A percentile compares a stretch with the other conserved stretches of the same genome.
Evolutionary conservation across 2,888 invertebrate species (phyloP).

Genomic region (Horisme vitalbata): DNA sequence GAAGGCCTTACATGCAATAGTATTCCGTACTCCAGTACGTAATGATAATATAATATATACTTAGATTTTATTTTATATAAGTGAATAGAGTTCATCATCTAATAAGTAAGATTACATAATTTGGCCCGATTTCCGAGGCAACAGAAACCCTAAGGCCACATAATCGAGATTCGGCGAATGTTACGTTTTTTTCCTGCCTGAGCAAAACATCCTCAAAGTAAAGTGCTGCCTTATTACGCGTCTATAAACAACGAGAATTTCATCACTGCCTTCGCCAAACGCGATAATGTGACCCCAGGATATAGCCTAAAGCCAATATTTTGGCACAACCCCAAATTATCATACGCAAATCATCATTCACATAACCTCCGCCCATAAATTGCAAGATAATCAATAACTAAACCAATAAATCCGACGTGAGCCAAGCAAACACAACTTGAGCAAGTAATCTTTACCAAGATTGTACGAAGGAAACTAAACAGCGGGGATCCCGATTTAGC

Average conservation of each 20-base stretch:
- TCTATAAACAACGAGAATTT: too few relatives aligned
- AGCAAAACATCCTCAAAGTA: too few relatives aligned
- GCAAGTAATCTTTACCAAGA: conserved; percentile 40
- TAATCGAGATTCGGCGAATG: too few relatives aligned
- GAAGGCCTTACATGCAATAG: too few relatives aligned
- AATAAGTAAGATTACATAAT: conserved; percentile 11
- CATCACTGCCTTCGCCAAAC: too few relatives aligned
- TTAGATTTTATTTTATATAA: conserved; percentile 1
- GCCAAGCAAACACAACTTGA: conserved; percentile 37
- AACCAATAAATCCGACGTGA: conserved; percentile 27
- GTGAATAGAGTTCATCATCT: conserved; percentile 9
- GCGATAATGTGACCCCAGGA: too few relatives aligned
- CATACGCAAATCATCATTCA: conserved; percentile 2
- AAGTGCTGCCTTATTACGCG: too few relatives aligned
- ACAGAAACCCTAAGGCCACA: too few relatives aligned
- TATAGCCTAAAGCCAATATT: conserved; percentile 6
- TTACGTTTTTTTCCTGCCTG: too few relatives aligned
- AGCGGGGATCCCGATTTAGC: conserved; percentile 48
- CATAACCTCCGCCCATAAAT: too few relatives aligned
- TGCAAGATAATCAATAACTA: conserved; percentile 33
- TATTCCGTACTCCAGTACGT: too few relatives aligned
- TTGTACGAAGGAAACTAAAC: conserved; percentile 39
- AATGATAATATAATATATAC: too few relatives aligned
- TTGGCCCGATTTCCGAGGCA: conserved; percentile 14
- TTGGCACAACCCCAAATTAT: conserved; percentile 20